phyloP scores from a whole-genome alignment of 2,888 invertebrate species.

The Oegoconia quadripuncta region DNA sequence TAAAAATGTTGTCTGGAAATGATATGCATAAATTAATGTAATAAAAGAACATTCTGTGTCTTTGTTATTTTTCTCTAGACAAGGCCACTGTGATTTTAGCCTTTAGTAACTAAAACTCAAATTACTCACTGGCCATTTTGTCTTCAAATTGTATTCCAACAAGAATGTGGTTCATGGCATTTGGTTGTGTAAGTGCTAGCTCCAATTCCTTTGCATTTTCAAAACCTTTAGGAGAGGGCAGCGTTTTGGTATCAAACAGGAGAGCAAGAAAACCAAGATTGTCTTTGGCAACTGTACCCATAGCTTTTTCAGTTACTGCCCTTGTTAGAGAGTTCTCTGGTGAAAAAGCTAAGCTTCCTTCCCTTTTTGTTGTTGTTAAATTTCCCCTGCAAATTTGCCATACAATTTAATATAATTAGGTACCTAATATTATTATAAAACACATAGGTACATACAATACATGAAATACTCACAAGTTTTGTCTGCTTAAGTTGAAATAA shows the following conservation, averaged over 20 bases:
- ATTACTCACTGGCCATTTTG: slow-evolving; percentile 60
- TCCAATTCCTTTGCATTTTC: slow-evolving; percentile 58
- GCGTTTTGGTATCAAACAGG: slow-evolving; percentile 51
- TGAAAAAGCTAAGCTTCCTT: slow-evolving; percentile 67
- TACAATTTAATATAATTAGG: too few species aligned
- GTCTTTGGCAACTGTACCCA: slow-evolving; percentile 59
- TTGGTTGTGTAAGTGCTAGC: slow-evolving; percentile 54
- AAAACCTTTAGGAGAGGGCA: slow-evolving; percentile 64
- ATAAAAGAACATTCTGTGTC: not conserved
- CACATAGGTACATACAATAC: slow-evolving; percentile 1
- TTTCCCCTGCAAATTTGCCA: slow-evolving; percentile 49
- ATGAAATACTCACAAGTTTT: not conserved
- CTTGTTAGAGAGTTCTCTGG: slow-evolving; percentile 65
- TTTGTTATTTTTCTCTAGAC: too few species aligned
- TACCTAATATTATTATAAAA: slow-evolving; percentile 21
- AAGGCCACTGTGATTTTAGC: too few species aligned
- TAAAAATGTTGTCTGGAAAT: too few species aligned
- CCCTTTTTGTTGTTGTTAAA: slow-evolving; percentile 45
- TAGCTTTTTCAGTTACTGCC: slow-evolving; percentile 55
- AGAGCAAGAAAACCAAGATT: slow-evolving; percentile 57
- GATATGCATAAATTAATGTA: not conserved
- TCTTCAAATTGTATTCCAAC: slow-evolving; percentile 71
- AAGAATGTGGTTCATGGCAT: slow-evolving; percentile 64
- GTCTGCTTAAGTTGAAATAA: slow-evolving; percentile 58
- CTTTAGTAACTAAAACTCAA: not conserved